Conservation (phyloP, 2,113 vertebrate genomes). For the Coptodon bakossiorum region DNA sequence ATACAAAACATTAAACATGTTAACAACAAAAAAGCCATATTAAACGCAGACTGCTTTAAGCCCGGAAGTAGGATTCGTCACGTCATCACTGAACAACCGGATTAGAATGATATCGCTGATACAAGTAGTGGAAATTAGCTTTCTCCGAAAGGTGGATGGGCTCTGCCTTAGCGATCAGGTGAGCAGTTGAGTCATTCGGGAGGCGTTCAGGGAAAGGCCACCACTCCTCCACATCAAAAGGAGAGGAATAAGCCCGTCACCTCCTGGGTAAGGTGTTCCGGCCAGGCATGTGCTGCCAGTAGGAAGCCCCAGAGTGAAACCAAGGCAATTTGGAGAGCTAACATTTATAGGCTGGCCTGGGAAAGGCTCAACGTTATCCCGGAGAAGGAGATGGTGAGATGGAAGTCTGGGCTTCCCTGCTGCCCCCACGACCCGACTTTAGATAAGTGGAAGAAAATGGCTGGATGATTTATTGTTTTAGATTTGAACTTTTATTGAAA, state of each 20-base stretch:
- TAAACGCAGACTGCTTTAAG: no score
- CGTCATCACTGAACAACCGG: no score
- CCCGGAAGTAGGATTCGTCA: no score
- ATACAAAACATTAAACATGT: no score
- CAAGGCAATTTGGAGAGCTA: not conserved
- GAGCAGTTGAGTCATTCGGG: not conserved
- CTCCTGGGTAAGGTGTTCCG: not conserved
- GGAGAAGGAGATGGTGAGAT: fast-evolving
- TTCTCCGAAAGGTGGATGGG: fast-evolving
- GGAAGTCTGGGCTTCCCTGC: not conserved
- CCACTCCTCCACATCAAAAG: not conserved
- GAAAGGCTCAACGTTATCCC: not conserved
- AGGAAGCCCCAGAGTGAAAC: not conserved
- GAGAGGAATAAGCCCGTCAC: fast-evolving
- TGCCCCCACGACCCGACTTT: not conserved
- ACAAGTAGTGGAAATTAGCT: not conserved
- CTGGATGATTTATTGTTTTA: not conserved
- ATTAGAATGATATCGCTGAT: not conserved
- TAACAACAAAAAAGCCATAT: no score
- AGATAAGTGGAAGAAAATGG: not conserved
- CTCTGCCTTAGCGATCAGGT: not conserved
- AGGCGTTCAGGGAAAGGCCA: not conserved
- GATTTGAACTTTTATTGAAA: not conserved
- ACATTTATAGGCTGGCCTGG: not conserved
- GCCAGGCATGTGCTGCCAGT: not conserved